These are phyloP conservation scores for Allygus modestus DNA, from an alignment of 2,888 invertebrate genomes.

Conservation along the genomic window DNA sequence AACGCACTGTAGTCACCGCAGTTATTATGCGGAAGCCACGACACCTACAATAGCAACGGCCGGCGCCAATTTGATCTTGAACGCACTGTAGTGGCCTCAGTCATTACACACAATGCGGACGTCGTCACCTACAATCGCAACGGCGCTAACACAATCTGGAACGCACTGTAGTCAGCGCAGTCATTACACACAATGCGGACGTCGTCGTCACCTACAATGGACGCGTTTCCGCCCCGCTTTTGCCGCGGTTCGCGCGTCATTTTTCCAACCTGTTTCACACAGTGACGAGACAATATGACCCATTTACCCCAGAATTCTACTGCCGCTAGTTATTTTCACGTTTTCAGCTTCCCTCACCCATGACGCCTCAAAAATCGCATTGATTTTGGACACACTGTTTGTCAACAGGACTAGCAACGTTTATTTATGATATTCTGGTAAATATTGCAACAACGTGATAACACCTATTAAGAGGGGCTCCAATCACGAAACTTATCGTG, in stretches of 20 bases:
- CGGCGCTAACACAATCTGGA: background rate
- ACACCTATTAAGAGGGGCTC: no score
- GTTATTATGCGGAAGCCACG: no score
- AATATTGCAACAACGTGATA: no score
- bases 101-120: slow-evolving; percentile 20
- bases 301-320: background rate
- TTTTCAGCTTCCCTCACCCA: background rate
- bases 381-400: no score
- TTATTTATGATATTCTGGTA: no score
- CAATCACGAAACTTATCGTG: no score
- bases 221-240: background rate
- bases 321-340: background rate
- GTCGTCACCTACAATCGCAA: background rate
- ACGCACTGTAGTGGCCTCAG: background rate
- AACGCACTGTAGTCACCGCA: background rate
- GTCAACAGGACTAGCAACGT: no score
- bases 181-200: slow-evolving; percentile 28
- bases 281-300: slow-evolving; percentile 1
- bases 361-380: no score
- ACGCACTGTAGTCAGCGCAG: background rate
- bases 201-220: slow-evolving; percentile 7
- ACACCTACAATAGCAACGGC: no score
- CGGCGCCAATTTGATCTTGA: background rate
- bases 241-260: slow-evolving; percentile 11
- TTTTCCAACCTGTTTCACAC: slow-evolving; percentile 42